Conservation (phyloP, 2,888 invertebrate species). For the Heliconius cydno region DNA sequence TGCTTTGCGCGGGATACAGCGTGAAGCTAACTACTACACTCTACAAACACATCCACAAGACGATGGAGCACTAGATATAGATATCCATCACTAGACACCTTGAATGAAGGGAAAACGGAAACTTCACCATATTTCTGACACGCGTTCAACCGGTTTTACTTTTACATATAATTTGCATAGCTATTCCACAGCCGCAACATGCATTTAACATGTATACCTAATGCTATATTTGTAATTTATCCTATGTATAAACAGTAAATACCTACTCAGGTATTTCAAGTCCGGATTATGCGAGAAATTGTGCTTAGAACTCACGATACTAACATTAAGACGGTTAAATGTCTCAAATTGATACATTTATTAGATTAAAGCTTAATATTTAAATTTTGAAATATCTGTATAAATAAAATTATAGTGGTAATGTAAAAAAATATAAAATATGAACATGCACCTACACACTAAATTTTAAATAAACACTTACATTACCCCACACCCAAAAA, state of each 20-base stretch:
- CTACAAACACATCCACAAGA: no score
- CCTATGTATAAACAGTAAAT: slow-evolving; percentile 22
- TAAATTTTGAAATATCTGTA: background rate
- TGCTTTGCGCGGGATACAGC: no score
- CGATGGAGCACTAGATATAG: background rate
- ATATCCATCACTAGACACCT: no score
- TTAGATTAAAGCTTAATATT: background rate
- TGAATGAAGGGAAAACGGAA: slow-evolving; percentile 26
- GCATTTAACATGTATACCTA: slow-evolving; percentile 19
- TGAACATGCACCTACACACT: no score
- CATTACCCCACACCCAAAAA: no score
- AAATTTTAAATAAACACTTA: no score
- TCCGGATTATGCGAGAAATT: background rate
- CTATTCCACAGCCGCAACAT: slow-evolving; percentile 14
- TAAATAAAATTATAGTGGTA: background rate
- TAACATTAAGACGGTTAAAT: slow-evolving; percentile 13
- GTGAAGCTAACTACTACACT: no score
- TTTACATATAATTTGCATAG: slow-evolving; percentile 32
- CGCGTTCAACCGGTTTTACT: slow-evolving; percentile 34
- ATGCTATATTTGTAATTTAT: slow-evolving; percentile 29
- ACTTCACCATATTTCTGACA: slow-evolving; percentile 27
- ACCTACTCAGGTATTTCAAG: background rate
- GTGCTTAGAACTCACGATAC: background rate
- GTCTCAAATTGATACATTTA: slow-evolving; percentile 1
- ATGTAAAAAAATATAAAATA: background rate